These are phyloP conservation scores for Haliaeetus leucogaster DNA, from an alignment of 2,113 vertebrate genomes.

Conservation along the genomic window DNA sequence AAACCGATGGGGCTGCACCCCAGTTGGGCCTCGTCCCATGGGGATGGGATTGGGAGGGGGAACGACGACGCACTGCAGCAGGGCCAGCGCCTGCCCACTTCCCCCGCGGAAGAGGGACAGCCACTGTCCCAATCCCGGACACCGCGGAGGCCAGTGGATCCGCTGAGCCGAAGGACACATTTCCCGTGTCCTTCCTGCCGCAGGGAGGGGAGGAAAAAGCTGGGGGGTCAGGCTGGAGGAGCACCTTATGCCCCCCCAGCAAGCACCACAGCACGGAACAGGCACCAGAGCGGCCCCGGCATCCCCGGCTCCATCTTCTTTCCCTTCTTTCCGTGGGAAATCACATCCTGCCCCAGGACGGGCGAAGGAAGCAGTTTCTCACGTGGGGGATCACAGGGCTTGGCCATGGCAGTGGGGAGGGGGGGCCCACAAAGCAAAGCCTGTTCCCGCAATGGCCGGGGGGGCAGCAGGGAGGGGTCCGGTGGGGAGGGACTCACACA, in stretches of 20 bases:
- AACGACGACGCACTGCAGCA: rapidly evolving
- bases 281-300: rapidly evolving
- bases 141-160: background rate
- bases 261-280: background rate
- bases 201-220: background rate
- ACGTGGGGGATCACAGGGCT: background rate
- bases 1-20: background rate
- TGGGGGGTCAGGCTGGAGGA: background rate
- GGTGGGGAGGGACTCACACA: too few relatives aligned
- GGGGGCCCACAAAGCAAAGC: background rate
- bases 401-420: rapidly evolving
- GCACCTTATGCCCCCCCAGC: background rate
- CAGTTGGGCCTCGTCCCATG: rapidly evolving
- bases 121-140: background rate
- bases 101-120: background rate
- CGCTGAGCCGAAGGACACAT: background rate
- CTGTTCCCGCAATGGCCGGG: background rate
- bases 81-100: background rate
- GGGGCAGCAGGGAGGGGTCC: too few relatives aligned
- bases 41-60: background rate
- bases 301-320: background rate
- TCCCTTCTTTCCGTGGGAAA: background rate
- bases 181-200: background rate
- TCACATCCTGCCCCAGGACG: rapidly evolving
- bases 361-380: background rate